These are phyloP conservation scores for Irena cyanogastra DNA, from an alignment of 2,113 vertebrate genomes.

Conservation along the genomic window DNA sequence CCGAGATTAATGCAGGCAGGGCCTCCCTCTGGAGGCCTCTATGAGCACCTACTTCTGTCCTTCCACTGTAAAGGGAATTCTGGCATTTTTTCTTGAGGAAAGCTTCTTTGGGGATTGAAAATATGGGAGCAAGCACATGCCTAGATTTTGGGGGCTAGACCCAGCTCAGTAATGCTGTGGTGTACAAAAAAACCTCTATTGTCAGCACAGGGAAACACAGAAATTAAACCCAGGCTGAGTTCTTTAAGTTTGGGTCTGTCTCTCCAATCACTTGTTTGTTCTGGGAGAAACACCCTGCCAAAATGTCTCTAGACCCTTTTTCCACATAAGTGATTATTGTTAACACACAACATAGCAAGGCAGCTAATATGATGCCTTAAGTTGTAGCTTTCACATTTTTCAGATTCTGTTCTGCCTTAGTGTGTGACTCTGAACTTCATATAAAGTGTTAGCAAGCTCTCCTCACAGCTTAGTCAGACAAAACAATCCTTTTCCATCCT, in stretches of 20 bases:
- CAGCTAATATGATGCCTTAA: not conserved
- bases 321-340: not conserved
- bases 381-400: not conserved
- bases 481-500: not conserved
- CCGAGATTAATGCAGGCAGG: not conserved
- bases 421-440: not conserved
- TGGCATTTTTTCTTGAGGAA: not conserved
- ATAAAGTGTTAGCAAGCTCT: not conserved
- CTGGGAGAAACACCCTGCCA: not conserved
- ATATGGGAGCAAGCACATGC: not conserved
- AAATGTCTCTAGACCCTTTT: not conserved
- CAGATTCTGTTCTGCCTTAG: not conserved
- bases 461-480: not conserved
- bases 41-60: not conserved
- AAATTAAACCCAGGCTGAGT: not conserved
- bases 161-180: rapidly evolving
- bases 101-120: not conserved
- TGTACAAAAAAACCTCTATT: not conserved
- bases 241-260: not conserved
- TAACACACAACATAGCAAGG: rapidly evolving
- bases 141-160: not conserved
- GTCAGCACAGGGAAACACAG: not conserved
- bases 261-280: not conserved
- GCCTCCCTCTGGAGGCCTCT: constrained; percentile 62
- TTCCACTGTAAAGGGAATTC: not conserved